Base-by-base conservation (phyloP, 2,888 invertebrate species). In the Acheta domesticus region DNA sequence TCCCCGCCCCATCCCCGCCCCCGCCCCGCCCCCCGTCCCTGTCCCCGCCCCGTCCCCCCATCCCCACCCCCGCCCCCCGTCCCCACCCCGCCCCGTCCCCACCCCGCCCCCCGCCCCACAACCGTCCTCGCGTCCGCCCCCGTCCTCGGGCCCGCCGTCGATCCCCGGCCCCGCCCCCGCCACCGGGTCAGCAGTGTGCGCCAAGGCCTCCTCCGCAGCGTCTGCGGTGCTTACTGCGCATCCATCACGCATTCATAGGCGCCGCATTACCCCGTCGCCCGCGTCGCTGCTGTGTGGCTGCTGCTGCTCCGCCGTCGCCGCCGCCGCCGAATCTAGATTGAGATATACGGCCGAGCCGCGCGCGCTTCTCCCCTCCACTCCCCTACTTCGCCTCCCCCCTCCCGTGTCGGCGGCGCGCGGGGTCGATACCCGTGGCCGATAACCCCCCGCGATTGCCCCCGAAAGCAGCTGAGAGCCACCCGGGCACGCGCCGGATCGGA, bases 161-260 rank as follows among this genome's bases (percentile, higher is more conserved):
- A 2, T 2, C 36, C 36, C 8, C 36, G 5, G 36, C 36, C 36
- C 36, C 5, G 36, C 36, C 36, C 36, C 36, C 36, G 62, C 14
- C 16, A 14, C 62, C 62, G 5, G 62, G 62, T 62, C 62, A 62
- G 62, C 62, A 62, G 62, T n/a, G 3, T 62, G 16, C 62, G 16
- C n/a, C 62, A 19, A 3, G 16, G 14, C 62, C 62, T 14, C n/a
- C 12, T 14, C n/a, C 12, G 62, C 62, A 19, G 62, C 62, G 62
- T 62, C 62, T n/a, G 62, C 62, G 16, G n/a, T 62, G 62, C 62
- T 62, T 19, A 62, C 62, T 62, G 62, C 62, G 62, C 62, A 62
- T 62, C 62, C 62, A 62, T 62, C 62, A 62, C 62, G 62, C 62
- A 62, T 62, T 62, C 62, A 62, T 12, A n/a, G 62, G n/a, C 62